phyloP scores from a whole-genome alignment of 2,113 vertebrate species.

The Plecotus auritus region DNA sequence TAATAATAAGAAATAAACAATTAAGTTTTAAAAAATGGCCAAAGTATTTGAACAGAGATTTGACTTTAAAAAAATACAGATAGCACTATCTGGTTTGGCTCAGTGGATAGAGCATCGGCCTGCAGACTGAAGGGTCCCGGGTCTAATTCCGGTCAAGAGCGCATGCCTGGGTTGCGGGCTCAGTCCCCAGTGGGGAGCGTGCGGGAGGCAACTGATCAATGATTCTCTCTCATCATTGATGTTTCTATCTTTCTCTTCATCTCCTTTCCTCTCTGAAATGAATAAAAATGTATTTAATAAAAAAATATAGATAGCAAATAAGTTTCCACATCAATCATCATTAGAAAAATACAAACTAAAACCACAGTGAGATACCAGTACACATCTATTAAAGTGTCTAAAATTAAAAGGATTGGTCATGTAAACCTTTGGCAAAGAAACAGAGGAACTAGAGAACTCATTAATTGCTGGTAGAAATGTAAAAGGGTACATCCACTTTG shows the following conservation, averaged over 20 bases:
- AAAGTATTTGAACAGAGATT: background rate
- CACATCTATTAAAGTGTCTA: background rate
- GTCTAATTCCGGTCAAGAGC: too few species aligned
- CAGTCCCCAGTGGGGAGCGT: too few species aligned
- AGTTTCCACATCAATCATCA: background rate
- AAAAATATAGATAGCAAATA: background rate
- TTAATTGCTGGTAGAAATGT: background rate
- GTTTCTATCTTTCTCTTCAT: too few species aligned
- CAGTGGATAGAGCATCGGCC: too few species aligned
- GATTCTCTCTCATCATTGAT: too few species aligned
- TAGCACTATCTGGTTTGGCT: background rate
- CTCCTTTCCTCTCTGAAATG: too few species aligned
- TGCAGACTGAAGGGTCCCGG: too few species aligned
- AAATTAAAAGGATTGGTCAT: background rate
- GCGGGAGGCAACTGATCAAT: too few species aligned
- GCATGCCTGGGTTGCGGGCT: too few species aligned
- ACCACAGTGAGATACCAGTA: background rate
- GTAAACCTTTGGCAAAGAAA: background rate
- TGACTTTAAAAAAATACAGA: background rate
- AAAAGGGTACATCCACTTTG: background rate
- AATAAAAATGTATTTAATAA: background rate
- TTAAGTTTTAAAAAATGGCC: background rate
- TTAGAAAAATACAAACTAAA: background rate
- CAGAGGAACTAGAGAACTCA: background rate
- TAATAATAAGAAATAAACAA: background rate